phyloP scores from a whole-genome alignment of 2,888 invertebrate species.

The Phytoseiulus persimilis region DNA sequence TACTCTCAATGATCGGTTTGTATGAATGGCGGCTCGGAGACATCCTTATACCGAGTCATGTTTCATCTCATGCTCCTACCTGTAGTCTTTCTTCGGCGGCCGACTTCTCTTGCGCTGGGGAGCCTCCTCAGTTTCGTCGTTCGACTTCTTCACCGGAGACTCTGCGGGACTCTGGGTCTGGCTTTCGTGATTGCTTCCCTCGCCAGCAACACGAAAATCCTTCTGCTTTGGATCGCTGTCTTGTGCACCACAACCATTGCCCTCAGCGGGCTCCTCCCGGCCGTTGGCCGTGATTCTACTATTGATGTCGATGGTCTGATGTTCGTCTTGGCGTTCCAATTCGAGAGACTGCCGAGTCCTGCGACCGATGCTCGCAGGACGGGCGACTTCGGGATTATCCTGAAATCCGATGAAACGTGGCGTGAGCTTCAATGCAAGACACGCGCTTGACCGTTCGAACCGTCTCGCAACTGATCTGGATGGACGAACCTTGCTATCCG shows the following conservation, averaged over 20 bases:
- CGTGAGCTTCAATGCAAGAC: neutral
- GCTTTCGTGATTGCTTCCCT: neutral
- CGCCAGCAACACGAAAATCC: neutral
- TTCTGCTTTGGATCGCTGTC: neutral
- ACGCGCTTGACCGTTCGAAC: too few species aligned
- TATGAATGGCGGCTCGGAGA: too few species aligned
- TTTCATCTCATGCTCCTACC: neutral
- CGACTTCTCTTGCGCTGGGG: conserved; percentile 27
- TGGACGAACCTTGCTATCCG: neutral
- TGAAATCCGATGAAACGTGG: neutral
- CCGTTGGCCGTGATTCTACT: neutral
- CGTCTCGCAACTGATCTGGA: too few species aligned
- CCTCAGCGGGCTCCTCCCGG: neutral
- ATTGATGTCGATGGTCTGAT: neutral
- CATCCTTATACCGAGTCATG: too few species aligned
- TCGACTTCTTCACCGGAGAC: neutral
- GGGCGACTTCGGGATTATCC: neutral
- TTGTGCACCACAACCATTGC: neutral
- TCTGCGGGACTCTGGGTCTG: neutral
- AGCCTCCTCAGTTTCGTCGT: conserved; percentile 10
- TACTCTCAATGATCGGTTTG: neutral
- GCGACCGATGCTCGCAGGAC: conserved; percentile 32
- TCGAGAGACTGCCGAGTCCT: conserved; percentile 30
- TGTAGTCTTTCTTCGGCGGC: conserved; percentile 34
- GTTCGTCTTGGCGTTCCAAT: neutral